Base-by-base conservation (phyloP, 2,113 vertebrate species). In the Grallaria varia region DNA sequence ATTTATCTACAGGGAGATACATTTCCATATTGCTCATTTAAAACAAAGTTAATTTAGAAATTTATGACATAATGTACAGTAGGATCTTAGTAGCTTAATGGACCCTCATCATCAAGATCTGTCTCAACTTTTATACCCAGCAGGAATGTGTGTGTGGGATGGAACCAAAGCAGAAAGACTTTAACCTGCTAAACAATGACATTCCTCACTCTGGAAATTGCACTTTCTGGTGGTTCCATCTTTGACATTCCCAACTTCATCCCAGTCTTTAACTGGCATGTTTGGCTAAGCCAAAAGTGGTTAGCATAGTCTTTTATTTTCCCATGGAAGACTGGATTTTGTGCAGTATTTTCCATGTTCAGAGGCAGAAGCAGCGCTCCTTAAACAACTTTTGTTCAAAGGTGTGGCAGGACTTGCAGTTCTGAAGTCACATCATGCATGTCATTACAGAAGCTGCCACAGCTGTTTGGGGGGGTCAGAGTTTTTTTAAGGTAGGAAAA, bases 291-390 rank as follows among this genome's bases (percentile, higher is more conserved):
- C 12, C 1, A 6, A 7, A 68, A 47, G 7, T 47, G 25, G 2
- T 8, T 68, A 44, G 4, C 40, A 40, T 44, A 9, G 2, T 68
- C 22, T 37, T 76, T 45, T 53, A 6, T 78, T 85, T 92, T 85
- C 22, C 16, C 0, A 0, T 17, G 16, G 35, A 62, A 80, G 37
- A 25, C 9, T 16, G n/a, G 16, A 28, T 89, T 76, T 63, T 75
- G 3, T 88, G 12, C 20, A 9, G 3, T 52, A 6, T 83, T 79
- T 60, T 31, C 23, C 22, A 14, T 35, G 2, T 72, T 63, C 23
- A 39, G 37, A 78, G 33, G 39, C 44, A 58, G 73, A 84, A 81
- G 25, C 71, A 30, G 5, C 4, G 9, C 12, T 58, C 31, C 13
- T 71, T 78, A 45, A 77, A 35, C 10, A 67, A 1, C 14, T 45